Evolutionary conservation across 2,797 vertebrate species (phyloP), one percentile per base, ranked within the genome.

Genomic region (Rhyacichthys aspro): DNA sequence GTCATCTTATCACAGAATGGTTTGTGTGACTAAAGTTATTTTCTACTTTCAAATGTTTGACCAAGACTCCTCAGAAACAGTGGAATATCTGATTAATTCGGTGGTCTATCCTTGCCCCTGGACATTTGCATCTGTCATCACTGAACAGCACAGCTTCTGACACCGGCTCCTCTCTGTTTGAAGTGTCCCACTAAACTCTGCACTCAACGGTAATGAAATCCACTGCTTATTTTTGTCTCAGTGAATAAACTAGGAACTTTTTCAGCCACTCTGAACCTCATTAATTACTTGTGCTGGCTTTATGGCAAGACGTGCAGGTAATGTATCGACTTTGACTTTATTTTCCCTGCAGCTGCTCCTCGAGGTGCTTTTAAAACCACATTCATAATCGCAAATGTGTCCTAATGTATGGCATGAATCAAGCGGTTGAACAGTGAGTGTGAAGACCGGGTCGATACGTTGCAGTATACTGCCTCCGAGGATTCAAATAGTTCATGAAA

Each of bases 401-500:
- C 41, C 38, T 34, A 16, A 17, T 36, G 19, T 14, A 9, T 55
- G 32, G 17, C 41, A 14, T 52, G 63, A 72, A 63, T 72, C n/a
- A 64, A 65, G 52, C 11, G n/a, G 0, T 9, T 15, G 19, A 1
- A 36, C 18, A n/a, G 65, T 54, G 36, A 42, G 15, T 53, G 44
- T 47, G 55, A 37, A 74, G 42, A 38, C 5, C 0, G 23, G 36
- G 62, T 67, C 14, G 16, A 47, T 67, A 45, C 3, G 10, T 50
- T 60, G 11, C 16, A 18, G 43, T 16, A 46, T 44, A 48, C 53
- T 18, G 34, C 50, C 52, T 49, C 55, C 16, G 58, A 63, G 18
- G 55, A 64, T 14, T 70, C 38, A 72, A 74, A 64, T 67, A 49
- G 45, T 64, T 59, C 67, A 18, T 70, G 55, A 74, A 48, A 68